phyloP scores from a whole-genome alignment of 2,113 vertebrate species.

The Mesitornis unicolor region DNA sequence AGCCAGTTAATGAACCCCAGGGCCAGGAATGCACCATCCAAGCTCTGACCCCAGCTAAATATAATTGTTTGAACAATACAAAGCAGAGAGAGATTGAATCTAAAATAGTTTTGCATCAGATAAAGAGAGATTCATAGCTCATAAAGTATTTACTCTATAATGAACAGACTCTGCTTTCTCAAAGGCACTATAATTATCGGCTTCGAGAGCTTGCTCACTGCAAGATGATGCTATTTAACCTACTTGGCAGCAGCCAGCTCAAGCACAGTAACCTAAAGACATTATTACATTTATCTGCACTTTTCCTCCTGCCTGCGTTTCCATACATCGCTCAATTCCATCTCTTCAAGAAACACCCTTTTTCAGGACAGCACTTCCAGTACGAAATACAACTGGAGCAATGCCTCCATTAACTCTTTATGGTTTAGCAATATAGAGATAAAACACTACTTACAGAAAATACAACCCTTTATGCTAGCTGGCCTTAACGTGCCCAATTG shows the following conservation, averaged over 20 bases:
- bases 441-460: neutral
- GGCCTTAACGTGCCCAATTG: neutral
- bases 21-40: neutral
- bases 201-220: neutral
- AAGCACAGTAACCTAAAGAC: neutral
- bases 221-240: neutral
- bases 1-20: neutral
- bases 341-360: neutral
- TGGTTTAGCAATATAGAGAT: neutral
- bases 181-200: neutral
- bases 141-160: neutral
- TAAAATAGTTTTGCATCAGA: neutral
- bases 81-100: neutral
- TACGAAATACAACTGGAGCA: neutral
- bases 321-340: neutral
- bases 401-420: neutral
- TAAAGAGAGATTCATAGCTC: neutral
- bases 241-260: neutral
- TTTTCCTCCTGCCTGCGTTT: neutral
- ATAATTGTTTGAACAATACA: neutral
- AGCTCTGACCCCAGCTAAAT: neutral
- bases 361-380: neutral
- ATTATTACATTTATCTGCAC: neutral
- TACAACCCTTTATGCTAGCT: accelerated
- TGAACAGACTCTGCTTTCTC: neutral